Evolutionary conservation across 2,797 vertebrate genomes (phyloP).

Genomic region (Fistularia commersonii): DNA sequence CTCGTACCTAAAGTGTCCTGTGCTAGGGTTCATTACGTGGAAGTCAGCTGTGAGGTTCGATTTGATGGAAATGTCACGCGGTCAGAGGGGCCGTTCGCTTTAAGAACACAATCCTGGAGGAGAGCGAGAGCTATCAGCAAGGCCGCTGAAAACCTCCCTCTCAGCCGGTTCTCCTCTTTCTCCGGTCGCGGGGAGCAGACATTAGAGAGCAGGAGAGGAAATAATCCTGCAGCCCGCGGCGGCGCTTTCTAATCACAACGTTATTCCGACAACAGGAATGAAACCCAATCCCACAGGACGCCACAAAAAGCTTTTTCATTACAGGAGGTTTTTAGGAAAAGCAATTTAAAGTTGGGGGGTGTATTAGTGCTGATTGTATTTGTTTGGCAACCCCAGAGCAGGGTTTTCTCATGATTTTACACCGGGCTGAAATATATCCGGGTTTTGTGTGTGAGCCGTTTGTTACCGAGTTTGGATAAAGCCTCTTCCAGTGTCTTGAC

Average conservation of each 20-base stretch:
- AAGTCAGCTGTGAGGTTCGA: conserved; percentile 45
- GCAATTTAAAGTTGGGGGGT: conserved; percentile 52
- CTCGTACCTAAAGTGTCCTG: conserved; percentile 24
- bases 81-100: conserved; percentile 30
- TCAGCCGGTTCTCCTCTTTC: conserved; percentile 15
- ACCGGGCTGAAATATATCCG: no score
- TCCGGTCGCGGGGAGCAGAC: conserved; percentile 32
- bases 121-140: conserved; percentile 45
- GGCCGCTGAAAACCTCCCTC: conserved; percentile 45
- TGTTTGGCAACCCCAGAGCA: conserved; percentile 26
- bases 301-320: conserved; percentile 33
- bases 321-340: conserved; percentile 30
- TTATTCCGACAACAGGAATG: conserved; percentile 55
- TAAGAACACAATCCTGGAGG: conserved; percentile 50
- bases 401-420: conserved; percentile 2
- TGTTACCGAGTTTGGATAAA: no score
- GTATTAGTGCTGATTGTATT: conserved; percentile 35
- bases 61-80: conserved; percentile 61
- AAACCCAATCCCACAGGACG: conserved; percentile 54
- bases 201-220: conserved; percentile 42
- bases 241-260: conserved; percentile 65
- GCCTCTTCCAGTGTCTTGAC: no score
- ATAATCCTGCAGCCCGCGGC: conserved; percentile 54
- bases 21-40: conserved; percentile 51
- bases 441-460: no score